Base-by-base conservation (phyloP, 53 echinoderm and acorn worm species). In the Holothuria scabra region DNA sequence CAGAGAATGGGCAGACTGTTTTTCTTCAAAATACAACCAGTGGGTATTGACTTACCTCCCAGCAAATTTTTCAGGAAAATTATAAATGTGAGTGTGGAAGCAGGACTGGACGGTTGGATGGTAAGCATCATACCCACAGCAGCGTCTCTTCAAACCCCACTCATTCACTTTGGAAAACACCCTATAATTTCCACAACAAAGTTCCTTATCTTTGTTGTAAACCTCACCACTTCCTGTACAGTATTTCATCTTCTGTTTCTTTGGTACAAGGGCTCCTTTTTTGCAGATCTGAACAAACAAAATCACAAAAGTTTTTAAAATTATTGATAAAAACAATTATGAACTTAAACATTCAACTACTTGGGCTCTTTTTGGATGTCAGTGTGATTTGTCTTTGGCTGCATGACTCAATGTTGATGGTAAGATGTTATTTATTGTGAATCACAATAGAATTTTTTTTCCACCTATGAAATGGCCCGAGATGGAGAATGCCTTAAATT, bases 51-150 rank as follows among this genome's bases (percentile, higher is more conserved):
- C 70, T 70, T 70, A 70, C 70, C 13, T 34, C 12, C 32, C 31
- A 20, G 78, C 32, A 64, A 22, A 83, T 74, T 31, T 37, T 66
- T 65, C 25, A 22, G 88, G 84, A 55, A 88, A 65, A 2, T 46
- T 60, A 28, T 67, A 76, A 76, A 76, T 62, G 21, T 37, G 46
- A 32, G 25, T 52, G 8, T 76, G 76, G 22, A 46, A 46, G 44
- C 88, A 88, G 66, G 69, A 57, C 48, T 88, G 65, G 25, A 31
- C 56, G 56, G 60, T 18, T 38, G 49, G 64, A 66, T 84, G 72
- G 41, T 76, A 84, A 26, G 48, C 37, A 0, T 62, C 8, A 60
- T 65, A 83, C 19, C 84, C 88, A 26, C 88, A 88, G 30, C 88
- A 88, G 30, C 33, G 19, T 28, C 60, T 88, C 19, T 13, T 38